Evolutionary conservation across 2,113 vertebrate genomes (phyloP).

Genomic region (Laticauda laticaudata): DNA sequence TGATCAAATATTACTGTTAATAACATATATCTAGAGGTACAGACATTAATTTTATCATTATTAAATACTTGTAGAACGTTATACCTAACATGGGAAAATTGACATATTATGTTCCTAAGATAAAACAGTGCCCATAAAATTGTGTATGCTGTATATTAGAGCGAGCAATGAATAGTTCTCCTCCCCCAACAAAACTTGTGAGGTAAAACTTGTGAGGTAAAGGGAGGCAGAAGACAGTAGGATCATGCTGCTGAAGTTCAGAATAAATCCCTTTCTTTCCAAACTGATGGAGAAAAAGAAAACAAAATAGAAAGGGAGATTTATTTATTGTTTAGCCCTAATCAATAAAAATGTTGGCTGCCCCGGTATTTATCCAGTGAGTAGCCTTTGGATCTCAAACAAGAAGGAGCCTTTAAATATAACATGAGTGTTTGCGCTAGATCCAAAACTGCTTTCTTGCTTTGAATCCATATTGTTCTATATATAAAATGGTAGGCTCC

Average conservation of each 20-base stretch:
- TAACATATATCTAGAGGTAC: slow-evolving; percentile 14
- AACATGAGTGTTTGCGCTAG: not conserved
- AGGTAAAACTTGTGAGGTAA: not conserved
- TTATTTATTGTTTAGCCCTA: not conserved
- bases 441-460: not conserved
- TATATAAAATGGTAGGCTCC: no score
- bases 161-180: not conserved
- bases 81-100: slow-evolving; percentile 2
- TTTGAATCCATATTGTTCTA: no score
- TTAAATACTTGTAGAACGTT: slow-evolving; percentile 38
- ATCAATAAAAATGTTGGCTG: not conserved
- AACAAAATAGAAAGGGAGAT: not conserved
- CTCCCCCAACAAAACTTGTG: not conserved
- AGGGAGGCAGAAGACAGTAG: not conserved
- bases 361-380: not conserved
- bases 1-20: slow-evolving; percentile 4
- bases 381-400: not conserved
- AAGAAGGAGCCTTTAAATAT: not conserved
- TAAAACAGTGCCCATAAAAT: not conserved
- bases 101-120: slow-evolving; percentile 7
- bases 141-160: not conserved
- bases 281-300: not conserved
- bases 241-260: not conserved
- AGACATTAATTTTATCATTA: slow-evolving; percentile 48
- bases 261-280: not conserved